Evolutionary conservation across 2,797 vertebrate species (phyloP).

Genomic region (Chelon auratus): DNA sequence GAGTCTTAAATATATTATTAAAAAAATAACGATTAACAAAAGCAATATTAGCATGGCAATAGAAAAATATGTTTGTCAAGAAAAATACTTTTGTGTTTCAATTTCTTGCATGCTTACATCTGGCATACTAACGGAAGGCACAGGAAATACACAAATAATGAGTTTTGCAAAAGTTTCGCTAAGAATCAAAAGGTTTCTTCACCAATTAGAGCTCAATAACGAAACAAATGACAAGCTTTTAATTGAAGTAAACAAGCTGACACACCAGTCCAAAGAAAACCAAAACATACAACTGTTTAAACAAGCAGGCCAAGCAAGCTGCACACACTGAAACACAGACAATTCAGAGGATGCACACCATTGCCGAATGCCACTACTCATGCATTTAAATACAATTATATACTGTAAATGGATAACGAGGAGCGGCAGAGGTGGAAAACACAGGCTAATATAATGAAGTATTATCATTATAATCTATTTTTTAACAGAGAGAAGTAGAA

Average conservation of each 20-base stretch:
- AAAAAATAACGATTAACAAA: too few species aligned
- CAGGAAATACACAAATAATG: too few species aligned
- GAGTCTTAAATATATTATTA: neutral
- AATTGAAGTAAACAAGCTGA: conserved; percentile 1
- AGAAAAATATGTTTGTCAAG: too few species aligned
- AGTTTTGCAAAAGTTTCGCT: too few species aligned
- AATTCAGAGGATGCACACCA: neutral
- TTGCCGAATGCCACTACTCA: neutral
- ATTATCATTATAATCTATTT: too few species aligned
- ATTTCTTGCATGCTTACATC: too few species aligned
- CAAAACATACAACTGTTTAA: conserved; percentile 35
- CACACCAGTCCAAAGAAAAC: conserved; percentile 12
- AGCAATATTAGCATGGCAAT: too few species aligned
- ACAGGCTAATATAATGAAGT: too few species aligned
- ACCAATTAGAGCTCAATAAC: neutral
- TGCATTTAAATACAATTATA: conserved; percentile 21
- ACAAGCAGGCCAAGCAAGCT: conserved; percentile 6
- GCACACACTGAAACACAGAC: neutral
- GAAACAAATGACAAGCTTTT: neutral
- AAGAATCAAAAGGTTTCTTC: neutral
- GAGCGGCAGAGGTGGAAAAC: conserved; percentile 23
- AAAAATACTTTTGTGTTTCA: too few species aligned
- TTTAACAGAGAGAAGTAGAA: neutral
- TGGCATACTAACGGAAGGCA: too few species aligned
- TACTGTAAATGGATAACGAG: neutral